Conservation (phyloP, 2,888 invertebrate genomes). For the Dolomedes plantarius region DNA sequence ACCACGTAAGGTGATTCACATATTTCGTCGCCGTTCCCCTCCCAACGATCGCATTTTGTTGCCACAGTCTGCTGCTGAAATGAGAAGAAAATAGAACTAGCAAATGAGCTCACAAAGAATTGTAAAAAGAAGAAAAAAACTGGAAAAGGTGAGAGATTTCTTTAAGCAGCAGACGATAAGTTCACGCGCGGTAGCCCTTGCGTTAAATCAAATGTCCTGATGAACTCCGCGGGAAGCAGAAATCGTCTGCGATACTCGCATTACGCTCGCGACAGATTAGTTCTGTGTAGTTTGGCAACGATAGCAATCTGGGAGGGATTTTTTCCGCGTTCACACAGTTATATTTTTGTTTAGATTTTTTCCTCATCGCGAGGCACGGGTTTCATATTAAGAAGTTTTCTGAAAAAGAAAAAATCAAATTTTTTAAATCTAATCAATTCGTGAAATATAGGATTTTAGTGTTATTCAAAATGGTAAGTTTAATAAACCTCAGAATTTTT, state of each 20-base stretch:
- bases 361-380: too few relatives aligned
- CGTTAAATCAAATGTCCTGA: conserved; percentile 60
- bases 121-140: neutral
- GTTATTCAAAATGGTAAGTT: too few relatives aligned
- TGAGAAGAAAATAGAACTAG: conserved; percentile 17
- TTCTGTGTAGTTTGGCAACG: conserved; percentile 3
- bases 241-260: conserved; percentile 6
- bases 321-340: neutral
- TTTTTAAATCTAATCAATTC: too few relatives aligned
- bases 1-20: too few relatives aligned
- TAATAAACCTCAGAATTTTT: too few relatives aligned
- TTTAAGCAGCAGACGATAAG: conserved; percentile 17
- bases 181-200: conserved; percentile 37
- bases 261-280: conserved; percentile 11
- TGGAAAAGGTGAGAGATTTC: conserved; percentile 39
- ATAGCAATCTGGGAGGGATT: neutral
- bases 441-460: too few relatives aligned
- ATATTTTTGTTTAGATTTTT: too few relatives aligned
- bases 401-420: too few relatives aligned
- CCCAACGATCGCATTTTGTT: neutral
- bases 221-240: conserved; percentile 24
- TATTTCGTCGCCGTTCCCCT: neutral
- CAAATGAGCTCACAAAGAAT: neutral
- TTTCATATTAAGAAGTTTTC: too few relatives aligned
- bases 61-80: neutral